Percentiles rank a stretch among this genome's conserved stretches.
Conservation (phyloP, 2,797 vertebrate genomes). For the Knipowitschia caucasica region DNA sequence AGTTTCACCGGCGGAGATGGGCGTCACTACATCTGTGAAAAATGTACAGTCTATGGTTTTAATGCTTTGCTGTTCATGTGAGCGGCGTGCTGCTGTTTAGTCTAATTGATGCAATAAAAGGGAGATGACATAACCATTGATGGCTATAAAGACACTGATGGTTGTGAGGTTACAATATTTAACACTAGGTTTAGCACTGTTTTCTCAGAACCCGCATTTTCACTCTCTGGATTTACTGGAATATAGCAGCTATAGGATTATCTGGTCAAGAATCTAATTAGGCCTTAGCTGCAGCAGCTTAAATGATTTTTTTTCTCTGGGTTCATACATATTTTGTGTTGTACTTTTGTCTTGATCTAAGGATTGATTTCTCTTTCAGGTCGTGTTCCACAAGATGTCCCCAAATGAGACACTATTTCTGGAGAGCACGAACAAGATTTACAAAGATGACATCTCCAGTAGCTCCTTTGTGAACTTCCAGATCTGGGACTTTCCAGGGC, state of each 20-base stretch:
- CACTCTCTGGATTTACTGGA: background rate
- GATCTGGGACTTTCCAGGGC: slow-evolving; percentile 99
- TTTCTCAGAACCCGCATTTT: background rate
- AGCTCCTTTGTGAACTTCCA: slow-evolving; percentile 99
- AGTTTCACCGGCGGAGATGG: too few relatives aligned
- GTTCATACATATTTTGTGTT: background rate
- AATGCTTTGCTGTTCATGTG: slow-evolving; percentile 35
- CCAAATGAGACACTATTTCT: slow-evolving; percentile 98
- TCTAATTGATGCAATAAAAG: background rate
- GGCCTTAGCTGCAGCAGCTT: background rate
- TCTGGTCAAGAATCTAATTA: background rate
- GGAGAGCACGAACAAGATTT: slow-evolving; percentile 99
- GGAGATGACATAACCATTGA: background rate
- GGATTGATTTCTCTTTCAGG: slow-evolving; percentile 71
- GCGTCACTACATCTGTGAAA: too few relatives aligned
- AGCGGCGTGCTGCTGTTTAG: slow-evolving; percentile 4
- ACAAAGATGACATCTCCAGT: slow-evolving; percentile 99
- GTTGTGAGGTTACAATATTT: background rate
- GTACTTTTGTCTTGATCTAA: background rate
- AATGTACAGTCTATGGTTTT: too few relatives aligned
- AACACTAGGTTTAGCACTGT: background rate
- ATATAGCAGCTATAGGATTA: background rate
- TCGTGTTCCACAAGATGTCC: slow-evolving; percentile 99
- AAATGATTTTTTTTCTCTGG: background rate
- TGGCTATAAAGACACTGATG: background rate